Base-by-base conservation (phyloP, 2,888 invertebrate species). In the Hirtodrosophila alboralis region DNA sequence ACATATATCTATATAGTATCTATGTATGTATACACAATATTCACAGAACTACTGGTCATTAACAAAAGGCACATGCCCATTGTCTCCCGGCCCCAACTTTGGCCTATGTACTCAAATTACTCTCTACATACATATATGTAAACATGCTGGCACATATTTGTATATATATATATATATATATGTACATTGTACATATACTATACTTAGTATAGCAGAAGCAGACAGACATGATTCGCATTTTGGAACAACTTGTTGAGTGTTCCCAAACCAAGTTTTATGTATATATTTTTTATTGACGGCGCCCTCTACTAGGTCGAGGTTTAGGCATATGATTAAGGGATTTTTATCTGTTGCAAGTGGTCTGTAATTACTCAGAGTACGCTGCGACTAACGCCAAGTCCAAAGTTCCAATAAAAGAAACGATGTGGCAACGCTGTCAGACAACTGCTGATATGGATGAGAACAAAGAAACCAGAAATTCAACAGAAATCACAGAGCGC, bases 401-500 rank as follows among this genome's bases (percentile, higher is more conserved):
- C 73, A 73, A 73, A 76, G 73, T 73, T 68, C 53, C 63, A 27
- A 12, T 33, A 8, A 23, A 47, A 52, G 23, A 23, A 47, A 52
- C 30, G 47, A 49, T 70, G 52, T 74, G 74, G 69, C 74, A 70
- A 70, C 70, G 34, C 74, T 47, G 44, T 13, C 61, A 27, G 8
- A 31, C 49, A 54, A 68, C 31, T 44, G 54, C 61, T 70, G 61
- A 69, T 60, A 64, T 72, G 49, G 59, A 52, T 51, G 68, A 78
- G 84, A 84, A 81, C 86, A 81, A 81, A 81, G 86, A 81, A 80
- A 86, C 70, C 62, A 74, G 60, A 78, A 72, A 68, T 37, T 38
- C n/a, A n/a, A n/a, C n/a, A n/a, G n/a, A n/a, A n/a, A 68, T 48
- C 54, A 61, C 47, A 54, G 64, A 67, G 73, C 62, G 48, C 40